A percentile compares a stretch with the other conserved stretches of the same genome.
phyloP scores from a whole-genome alignment of 2,888 invertebrate species.

The Periphyllus acericola region DNA sequence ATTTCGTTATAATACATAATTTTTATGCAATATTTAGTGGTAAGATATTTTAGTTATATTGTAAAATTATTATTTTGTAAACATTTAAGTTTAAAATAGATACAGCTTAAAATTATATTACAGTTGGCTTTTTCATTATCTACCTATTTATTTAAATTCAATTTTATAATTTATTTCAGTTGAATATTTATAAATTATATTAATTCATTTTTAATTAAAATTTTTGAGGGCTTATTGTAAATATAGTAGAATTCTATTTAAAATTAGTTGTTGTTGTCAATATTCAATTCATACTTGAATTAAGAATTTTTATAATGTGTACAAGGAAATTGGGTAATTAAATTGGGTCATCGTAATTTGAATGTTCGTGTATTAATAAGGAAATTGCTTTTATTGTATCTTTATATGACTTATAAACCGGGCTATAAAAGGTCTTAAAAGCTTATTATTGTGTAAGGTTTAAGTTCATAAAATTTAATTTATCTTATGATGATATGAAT shows the following conservation, averaged over 20 bases:
- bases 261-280: background rate
- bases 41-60: constrained; percentile 33
- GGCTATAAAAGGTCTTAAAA: no score
- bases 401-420: no score
- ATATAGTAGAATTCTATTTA: background rate
- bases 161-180: background rate
- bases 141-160: no score
- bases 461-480: no score
- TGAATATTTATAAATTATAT: background rate
- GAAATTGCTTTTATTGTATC: no score
- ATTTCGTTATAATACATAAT: background rate
- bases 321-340: no score
- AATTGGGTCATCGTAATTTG: no score
- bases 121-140: background rate
- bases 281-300: background rate
- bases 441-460: no score
- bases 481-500: no score
- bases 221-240: background rate
- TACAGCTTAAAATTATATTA: background rate
- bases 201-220: background rate
- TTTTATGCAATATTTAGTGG: constrained; percentile 41
- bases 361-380: no score
- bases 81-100: background rate
- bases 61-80: background rate
- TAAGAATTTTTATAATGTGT: no score